A percentile compares a stretch with the other conserved stretches of the same genome.
Evolutionary conservation across 2,888 invertebrate genomes (phyloP).

Genomic region (Orthosia gracilis): DNA sequence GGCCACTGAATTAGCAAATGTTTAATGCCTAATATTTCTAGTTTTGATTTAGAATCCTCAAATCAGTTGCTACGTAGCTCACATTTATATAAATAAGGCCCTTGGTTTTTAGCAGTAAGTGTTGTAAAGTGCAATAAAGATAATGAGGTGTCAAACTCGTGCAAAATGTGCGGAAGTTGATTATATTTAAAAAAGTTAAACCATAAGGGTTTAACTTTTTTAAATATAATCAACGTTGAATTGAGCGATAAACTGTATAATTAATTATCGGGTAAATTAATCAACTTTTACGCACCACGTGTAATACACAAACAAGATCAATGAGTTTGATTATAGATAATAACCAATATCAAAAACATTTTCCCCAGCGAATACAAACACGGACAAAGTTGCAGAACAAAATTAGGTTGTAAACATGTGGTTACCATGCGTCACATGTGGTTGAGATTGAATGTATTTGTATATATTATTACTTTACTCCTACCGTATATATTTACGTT

Average conservation of each 20-base stretch:
- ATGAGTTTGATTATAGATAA: not conserved
- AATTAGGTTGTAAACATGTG: slow-evolving; percentile 39
- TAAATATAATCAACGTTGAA: no score
- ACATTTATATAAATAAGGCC: no score
- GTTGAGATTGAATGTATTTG: slow-evolving; percentile 27
- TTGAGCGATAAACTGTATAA: not conserved
- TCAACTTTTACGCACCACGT: not conserved
- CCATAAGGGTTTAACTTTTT: no score
- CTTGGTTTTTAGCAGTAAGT: no score
- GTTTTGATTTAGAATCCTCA: no score
- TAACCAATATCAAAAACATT: not conserved
- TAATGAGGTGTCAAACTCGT: not conserved
- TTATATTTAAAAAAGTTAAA: not conserved
- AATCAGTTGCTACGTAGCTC: no score
- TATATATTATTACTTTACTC: slow-evolving; percentile 36
- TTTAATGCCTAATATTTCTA: no score
- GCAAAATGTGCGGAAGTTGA: slow-evolving; percentile 3
- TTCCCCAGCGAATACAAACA: slow-evolving; percentile 16
- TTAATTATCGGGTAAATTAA: not conserved
- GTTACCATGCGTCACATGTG: slow-evolving; percentile 50
- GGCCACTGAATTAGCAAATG: no score
- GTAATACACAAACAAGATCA: not conserved
- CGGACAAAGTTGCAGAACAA: slow-evolving; percentile 11
- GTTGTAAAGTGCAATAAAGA: no score
- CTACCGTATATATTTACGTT: slow-evolving; percentile 33